Base-by-base conservation (phyloP, 2,113 vertebrate genomes). In the Xiphophorus maculatus region DNA sequence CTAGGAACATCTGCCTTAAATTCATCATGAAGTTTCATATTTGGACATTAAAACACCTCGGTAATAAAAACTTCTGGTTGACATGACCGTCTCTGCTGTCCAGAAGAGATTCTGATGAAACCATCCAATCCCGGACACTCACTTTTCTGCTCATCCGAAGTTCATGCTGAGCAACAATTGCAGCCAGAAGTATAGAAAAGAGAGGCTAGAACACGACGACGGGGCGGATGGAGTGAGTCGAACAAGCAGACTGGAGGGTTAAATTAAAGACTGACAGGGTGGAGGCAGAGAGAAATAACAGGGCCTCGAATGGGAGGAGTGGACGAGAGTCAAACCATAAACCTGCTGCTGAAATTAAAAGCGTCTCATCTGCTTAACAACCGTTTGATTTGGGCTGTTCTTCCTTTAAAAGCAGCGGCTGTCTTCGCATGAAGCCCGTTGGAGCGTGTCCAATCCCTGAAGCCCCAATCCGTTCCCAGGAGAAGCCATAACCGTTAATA, bases 241-340 rank as follows among this genome's bases (percentile, higher is more conserved):
- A 15, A 58, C 25, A 63, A 30, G 71, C 32, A 44, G 44, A 62
- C 69, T 42, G 64, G 60, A 14, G 44, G 27, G 73, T 83, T 54
- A 77, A 88, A 86, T 87, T 74, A 79, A 63, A 87, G 87, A 80
- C 75, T 13, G 33, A 60, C 72, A 13, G 81, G 84, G 84, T 66
- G 76, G 80, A 80, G 75, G 67, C n/a, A 71, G 25, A 30, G 25
- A 33, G 51, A 86, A 62, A 87, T 80, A 32, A 82, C 79, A 87
- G 82, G 71, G 65, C 69, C 51, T 78, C 42, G 28, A 33, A 75
- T 72, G 44, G 65, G 71, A 83, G 61, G 69, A 30, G 42, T 29
- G 40, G 48, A 71, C 28, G 48, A 28, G n/a, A 48, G 40, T 42
- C 66, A 70, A 33, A 32, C 86, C 74, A 58, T 73, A 80, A 81